Conservation (phyloP, 2,888 invertebrate species). For the Nemurella pictetii region DNA sequence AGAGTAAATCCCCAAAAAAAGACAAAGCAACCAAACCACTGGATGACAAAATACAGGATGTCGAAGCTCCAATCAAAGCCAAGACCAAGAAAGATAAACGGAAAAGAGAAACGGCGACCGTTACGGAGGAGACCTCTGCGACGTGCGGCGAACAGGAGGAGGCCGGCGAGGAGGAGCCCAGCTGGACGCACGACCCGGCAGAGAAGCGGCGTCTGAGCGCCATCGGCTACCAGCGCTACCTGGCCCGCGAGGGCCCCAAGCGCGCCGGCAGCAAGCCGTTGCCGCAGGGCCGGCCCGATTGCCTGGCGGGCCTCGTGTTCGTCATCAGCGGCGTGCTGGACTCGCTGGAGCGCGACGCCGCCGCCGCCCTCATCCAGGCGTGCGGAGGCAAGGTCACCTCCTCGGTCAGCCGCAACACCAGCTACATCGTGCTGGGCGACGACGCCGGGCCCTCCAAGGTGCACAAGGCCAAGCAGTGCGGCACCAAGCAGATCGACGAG, state of each 20-base stretch:
- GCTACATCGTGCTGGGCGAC: constrained; percentile 81
- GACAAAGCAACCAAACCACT: background rate
- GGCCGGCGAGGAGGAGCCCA: constrained; percentile 30
- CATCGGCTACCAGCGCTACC: constrained; percentile 72
- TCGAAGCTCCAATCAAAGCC: constrained; percentile 4
- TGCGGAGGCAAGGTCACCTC: constrained; percentile 80
- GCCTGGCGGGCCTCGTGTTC: constrained; percentile 71
- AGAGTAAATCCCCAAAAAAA: background rate
- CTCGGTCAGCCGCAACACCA: constrained; percentile 76
- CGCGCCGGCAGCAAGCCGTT: constrained; percentile 82
- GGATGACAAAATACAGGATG: constrained; percentile 26
- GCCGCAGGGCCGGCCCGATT: constrained; percentile 75
- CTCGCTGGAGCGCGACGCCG: constrained; percentile 82
- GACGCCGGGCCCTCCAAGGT: constrained; percentile 86
- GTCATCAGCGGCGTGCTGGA: constrained; percentile 85
- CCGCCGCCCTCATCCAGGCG: constrained; percentile 69
- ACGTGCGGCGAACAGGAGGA: constrained; percentile 21
- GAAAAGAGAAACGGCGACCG: background rate
- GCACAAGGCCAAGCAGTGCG: constrained; percentile 66
- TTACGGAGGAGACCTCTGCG: constrained; percentile 36
- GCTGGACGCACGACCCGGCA: constrained; percentile 17
- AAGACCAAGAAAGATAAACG: constrained; percentile 25
- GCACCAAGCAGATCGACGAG: constrained; percentile 75
- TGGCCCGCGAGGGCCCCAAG: constrained; percentile 76
- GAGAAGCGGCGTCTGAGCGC: constrained; percentile 68